Conservation (phyloP, 2,113 vertebrate genomes). For the Quiscalus mexicanus region DNA sequence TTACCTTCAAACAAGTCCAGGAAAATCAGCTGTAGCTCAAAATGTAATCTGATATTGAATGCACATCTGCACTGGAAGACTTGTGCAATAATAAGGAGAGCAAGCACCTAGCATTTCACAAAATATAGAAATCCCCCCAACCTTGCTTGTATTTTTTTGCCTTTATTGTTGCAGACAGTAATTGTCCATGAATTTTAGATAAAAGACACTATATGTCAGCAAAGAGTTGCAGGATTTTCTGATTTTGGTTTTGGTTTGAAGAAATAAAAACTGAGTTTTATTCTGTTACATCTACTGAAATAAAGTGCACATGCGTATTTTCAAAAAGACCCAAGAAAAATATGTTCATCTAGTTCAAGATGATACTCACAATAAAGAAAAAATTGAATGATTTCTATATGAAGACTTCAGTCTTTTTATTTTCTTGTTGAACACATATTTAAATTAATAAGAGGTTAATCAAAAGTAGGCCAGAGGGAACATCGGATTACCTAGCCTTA, state of each 20-base stretch:
- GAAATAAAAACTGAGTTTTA: background rate
- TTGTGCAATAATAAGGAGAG: background rate
- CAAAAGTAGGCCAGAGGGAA: background rate
- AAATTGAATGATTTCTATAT: background rate
- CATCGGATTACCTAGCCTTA: background rate
- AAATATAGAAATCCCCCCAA: background rate
- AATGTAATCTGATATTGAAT: background rate
- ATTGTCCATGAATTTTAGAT: background rate
- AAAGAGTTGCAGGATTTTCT: background rate
- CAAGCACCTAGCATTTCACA: background rate
- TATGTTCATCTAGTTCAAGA: background rate
- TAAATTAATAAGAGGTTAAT: background rate
- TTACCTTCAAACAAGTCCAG: background rate
- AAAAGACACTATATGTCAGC: background rate
- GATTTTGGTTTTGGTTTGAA: background rate
- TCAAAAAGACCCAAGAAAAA: background rate
- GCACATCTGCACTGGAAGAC: background rate
- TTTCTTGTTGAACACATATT: background rate
- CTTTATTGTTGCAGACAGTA: background rate
- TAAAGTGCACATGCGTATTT: background rate
- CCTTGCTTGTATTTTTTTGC: background rate
- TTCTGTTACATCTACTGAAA: background rate
- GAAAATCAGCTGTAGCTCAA: background rate
- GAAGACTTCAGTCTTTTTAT: background rate
- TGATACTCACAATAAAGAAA: background rate